These are phyloP conservation scores for Sinohyriopsis cumingii DNA, from an alignment of 2,888 invertebrate species.

Conservation along the genomic window DNA sequence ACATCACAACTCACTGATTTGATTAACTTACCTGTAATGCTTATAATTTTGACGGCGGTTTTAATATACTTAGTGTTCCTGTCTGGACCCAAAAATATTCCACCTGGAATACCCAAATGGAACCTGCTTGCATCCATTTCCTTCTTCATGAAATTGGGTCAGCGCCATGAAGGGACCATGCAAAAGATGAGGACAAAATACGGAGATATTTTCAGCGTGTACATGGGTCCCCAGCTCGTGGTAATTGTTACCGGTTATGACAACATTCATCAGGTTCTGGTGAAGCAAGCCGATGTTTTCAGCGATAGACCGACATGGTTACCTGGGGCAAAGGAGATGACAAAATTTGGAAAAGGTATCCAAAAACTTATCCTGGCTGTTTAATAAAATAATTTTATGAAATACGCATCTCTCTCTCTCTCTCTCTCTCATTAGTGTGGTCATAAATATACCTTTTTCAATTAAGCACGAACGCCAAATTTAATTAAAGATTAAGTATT, in stretches of 20 bases:
- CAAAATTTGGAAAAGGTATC: no score
- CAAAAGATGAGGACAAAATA: conserved; percentile 14
- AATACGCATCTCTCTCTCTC: no score
- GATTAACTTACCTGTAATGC: conserved; percentile 13
- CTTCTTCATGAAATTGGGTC: conserved; percentile 8
- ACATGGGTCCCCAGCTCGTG: conserved; percentile 17
- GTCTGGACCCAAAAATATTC: conserved; percentile 12
- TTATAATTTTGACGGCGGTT: conserved; percentile 16
- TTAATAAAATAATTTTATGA: no score
- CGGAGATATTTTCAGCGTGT: conserved; percentile 28
- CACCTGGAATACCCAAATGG: conserved; percentile 22
- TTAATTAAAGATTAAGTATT: no score
- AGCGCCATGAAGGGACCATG: conserved; percentile 9
- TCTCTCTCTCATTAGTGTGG: no score
- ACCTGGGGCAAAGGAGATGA: neutral
- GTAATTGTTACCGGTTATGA: conserved; percentile 31
- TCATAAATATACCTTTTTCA: no score
- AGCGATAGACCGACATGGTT: conserved; percentile 21
- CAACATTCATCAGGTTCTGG: conserved; percentile 27
- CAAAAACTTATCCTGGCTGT: no score
- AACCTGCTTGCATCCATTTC: conserved; percentile 11
- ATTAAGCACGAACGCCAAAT: no score
- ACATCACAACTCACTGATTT: conserved; percentile 14
- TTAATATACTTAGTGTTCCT: conserved; percentile 10
- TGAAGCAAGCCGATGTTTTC: conserved; percentile 20